phyloP scores from a whole-genome alignment of 2,797 vertebrate genomes.

The Tapera naevia region DNA sequence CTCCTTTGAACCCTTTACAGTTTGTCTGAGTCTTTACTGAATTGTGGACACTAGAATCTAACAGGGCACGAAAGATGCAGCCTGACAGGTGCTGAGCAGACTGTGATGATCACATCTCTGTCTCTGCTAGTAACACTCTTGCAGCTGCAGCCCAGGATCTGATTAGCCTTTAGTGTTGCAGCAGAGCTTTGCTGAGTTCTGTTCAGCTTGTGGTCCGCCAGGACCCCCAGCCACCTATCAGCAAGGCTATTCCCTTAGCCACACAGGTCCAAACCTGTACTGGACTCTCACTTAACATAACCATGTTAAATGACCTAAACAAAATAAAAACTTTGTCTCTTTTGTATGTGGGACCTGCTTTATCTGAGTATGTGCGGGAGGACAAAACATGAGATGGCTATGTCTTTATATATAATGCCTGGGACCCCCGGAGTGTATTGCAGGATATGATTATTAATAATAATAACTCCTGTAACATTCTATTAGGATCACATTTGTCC shows the following conservation, averaged over 20 bases:
- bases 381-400: background rate
- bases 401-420: background rate
- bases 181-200: fast-evolving
- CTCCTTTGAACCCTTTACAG: background rate
- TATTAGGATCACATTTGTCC: background rate
- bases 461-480: background rate
- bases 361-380: background rate
- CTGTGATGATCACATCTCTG: background rate
- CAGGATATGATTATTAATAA: background rate
- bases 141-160: background rate
- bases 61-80: background rate
- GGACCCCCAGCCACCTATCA: background rate
- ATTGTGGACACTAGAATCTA: background rate
- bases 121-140: fast-evolving
- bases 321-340: background rate
- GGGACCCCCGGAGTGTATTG: background rate
- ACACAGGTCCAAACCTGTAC: fast-evolving
- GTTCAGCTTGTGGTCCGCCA: background rate
- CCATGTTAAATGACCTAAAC: background rate
- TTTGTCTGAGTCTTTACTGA: background rate
- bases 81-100: background rate
- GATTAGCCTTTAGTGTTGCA: background rate
- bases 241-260: background rate
- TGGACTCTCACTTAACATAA: too few relatives aligned
- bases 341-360: background rate